phyloP scores from a whole-genome alignment of 35 echinoderm and acorn worm genomes.

The Apostichopus parvimensis region DNA sequence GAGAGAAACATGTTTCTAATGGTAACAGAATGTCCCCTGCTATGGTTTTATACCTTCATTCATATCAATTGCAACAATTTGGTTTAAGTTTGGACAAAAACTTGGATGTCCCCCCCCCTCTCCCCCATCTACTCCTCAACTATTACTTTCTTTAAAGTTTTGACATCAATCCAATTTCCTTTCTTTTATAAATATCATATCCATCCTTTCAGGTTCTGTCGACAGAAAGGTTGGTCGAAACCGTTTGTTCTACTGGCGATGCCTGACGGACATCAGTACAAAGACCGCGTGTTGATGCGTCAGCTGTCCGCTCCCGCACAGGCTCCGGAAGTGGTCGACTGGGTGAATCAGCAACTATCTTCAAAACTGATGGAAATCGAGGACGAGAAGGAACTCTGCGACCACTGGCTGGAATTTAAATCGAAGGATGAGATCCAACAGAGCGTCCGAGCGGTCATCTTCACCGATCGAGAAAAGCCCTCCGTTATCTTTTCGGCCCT shows the following conservation, averaged over 20 bases:
- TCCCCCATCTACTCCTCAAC: background rate
- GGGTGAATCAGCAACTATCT: constrained; percentile 76
- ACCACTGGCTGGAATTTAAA: constrained; percentile 53
- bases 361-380: constrained; percentile 55
- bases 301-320: constrained; percentile 54
- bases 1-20: no score
- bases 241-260: constrained; percentile 84
- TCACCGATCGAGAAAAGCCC: constrained; percentile 50
- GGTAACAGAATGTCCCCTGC: no score
- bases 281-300: constrained; percentile 78
- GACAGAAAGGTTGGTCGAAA: constrained; percentile 71
- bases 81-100: no score
- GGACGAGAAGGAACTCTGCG: constrained; percentile 12
- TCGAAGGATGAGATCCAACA: constrained; percentile 30
- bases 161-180: background rate
- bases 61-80: no score
- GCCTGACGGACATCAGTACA: constrained; percentile 78
- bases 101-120: background rate
- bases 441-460: constrained; percentile 58
- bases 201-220: constrained; percentile 73
- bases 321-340: constrained; percentile 63
- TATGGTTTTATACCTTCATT: no score
- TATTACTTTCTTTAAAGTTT: background rate
- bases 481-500: constrained; percentile 81
- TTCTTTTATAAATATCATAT: background rate